phyloP scores from a whole-genome alignment of 2,797 vertebrate species.

The Cetoscarus ocellatus region DNA sequence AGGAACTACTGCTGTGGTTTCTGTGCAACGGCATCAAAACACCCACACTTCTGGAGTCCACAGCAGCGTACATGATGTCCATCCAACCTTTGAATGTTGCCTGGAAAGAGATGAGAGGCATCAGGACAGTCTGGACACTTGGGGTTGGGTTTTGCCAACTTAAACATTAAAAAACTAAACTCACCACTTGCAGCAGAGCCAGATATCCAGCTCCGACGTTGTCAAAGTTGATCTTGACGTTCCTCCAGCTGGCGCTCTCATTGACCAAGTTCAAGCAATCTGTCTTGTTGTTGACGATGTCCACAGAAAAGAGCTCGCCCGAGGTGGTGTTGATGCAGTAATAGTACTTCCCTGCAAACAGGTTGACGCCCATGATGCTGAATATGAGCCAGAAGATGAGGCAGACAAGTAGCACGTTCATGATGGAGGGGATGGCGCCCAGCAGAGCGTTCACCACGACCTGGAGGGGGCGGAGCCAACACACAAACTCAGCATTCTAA shows the following conservation, averaged over 20 bases:
- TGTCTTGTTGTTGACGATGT: constrained; percentile 88
- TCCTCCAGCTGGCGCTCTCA: constrained; percentile 92
- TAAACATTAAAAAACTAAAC: constrained; percentile 45
- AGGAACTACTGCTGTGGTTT: background rate
- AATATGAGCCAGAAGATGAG: constrained; percentile 99
- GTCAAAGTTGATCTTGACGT: constrained; percentile 98
- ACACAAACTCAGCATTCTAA: constrained; percentile 37
- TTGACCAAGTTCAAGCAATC: constrained; percentile 88
- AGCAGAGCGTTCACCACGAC: constrained; percentile 98
- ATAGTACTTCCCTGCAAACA: constrained; percentile 98
- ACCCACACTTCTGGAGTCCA: constrained; percentile 85
- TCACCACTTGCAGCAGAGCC: constrained; percentile 97
- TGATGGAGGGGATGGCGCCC: constrained; percentile 98
- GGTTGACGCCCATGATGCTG: constrained; percentile 99
- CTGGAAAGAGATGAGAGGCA: constrained; percentile 62
- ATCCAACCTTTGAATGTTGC: constrained; percentile 90
- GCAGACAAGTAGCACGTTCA: constrained; percentile 98
- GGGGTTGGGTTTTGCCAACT: no score
- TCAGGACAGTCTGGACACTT: no score
- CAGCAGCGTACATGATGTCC: constrained; percentile 89
- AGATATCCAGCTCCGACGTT: constrained; percentile 97
- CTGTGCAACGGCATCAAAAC: background rate
- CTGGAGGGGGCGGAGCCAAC: constrained; percentile 70
- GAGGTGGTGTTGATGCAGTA: constrained; percentile 93
- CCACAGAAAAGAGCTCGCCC: constrained; percentile 79